These are phyloP conservation scores for Athalia circularis DNA, from an alignment of 2,888 invertebrate genomes.

Conservation along the genomic window DNA sequence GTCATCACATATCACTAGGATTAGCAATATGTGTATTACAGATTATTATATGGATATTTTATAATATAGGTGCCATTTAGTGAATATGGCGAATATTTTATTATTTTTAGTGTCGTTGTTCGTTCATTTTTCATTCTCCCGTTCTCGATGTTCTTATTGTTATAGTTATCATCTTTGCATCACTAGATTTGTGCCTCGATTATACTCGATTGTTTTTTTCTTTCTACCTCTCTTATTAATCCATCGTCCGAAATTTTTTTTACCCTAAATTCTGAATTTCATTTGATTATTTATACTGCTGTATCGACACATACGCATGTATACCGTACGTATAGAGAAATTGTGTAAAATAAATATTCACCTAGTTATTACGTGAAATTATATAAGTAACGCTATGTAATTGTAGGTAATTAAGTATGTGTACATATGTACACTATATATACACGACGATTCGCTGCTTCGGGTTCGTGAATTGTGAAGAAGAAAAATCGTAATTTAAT, in stretches of 20 bases:
- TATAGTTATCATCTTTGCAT: not conserved
- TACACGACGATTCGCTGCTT: no score
- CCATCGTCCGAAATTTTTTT: not conserved
- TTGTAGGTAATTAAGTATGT: not conserved
- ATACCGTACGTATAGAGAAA: not conserved
- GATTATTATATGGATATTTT: no score
- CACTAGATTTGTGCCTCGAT: constrained; percentile 8
- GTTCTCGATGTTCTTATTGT: no score
- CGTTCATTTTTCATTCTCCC: not conserved
- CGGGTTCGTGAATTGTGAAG: no score
- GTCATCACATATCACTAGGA: constrained; percentile 47
- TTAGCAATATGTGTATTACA: constrained; percentile 1
- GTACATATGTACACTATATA: not conserved
- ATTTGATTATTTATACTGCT: constrained; percentile 20
- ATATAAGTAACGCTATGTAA: not conserved
- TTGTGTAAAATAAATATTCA: not conserved
- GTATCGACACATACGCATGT: constrained; percentile 35
- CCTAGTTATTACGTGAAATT: not conserved
- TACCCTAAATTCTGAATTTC: not conserved
- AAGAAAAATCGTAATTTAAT: no score
- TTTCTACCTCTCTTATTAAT: not conserved
- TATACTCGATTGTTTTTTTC: not conserved
- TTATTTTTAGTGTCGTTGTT: not conserved
- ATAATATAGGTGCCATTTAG: not conserved
- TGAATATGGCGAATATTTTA: not conserved